Conservation (phyloP, 2,888 invertebrate genomes). For the Acanthosepion esculentum region DNA sequence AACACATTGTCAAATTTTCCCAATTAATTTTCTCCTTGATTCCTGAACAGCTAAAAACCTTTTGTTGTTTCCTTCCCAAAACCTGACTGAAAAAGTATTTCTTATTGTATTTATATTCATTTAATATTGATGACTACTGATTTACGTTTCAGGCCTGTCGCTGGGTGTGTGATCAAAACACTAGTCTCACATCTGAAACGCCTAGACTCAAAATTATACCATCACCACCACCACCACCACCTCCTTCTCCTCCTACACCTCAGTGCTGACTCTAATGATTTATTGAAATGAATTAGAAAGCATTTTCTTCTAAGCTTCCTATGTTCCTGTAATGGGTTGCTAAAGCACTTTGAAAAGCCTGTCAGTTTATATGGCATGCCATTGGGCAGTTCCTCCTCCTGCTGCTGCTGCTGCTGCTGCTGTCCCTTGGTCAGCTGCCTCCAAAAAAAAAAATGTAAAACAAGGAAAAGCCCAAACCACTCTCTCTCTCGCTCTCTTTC, state of each 20-base stretch:
- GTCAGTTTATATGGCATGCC: background rate
- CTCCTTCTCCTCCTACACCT: background rate
- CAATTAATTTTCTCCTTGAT: no score
- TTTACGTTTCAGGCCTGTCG: slow-evolving; percentile 46
- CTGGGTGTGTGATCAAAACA: background rate
- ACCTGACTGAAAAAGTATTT: no score
- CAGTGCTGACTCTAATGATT: background rate
- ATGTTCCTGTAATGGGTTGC: background rate
- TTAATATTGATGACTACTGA: slow-evolving; percentile 45
- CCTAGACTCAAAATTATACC: background rate
- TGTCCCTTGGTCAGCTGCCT: background rate
- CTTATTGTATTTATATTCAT: background rate
- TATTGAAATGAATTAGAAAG: background rate
- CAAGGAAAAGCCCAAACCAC: background rate
- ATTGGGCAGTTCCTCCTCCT: background rate
- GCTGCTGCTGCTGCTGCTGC: background rate
- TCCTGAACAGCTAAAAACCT: no score
- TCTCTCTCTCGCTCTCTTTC: background rate
- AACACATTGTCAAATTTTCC: no score
- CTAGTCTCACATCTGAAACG: slow-evolving; percentile 3
- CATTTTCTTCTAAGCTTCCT: no score
- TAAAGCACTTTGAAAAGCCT: background rate
- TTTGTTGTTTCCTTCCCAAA: no score
- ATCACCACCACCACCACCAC: background rate
- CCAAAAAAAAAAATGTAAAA: no score